Percentiles rank a stretch among this genome's conserved stretches.
Conservation (phyloP, 2,797 vertebrate species). For the Crenuchus spilurus region DNA sequence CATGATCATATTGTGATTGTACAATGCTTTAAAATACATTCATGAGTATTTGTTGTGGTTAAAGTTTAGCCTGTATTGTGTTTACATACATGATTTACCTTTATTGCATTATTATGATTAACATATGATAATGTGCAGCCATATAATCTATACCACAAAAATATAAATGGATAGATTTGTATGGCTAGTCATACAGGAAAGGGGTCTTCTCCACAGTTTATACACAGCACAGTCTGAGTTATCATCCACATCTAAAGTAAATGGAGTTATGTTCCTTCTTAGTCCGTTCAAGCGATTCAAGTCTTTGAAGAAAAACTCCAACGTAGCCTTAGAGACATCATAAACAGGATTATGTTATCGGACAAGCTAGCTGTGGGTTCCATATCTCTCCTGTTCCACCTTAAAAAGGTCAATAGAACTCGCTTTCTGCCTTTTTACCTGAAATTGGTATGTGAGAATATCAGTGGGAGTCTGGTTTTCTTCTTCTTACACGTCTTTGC, state of each 20-base stretch:
- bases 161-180: too few relatives aligned
- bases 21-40: too few relatives aligned
- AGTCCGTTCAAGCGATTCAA: neutral
- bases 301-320: neutral
- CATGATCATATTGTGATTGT: too few relatives aligned
- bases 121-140: neutral
- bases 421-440: constrained; percentile 42
- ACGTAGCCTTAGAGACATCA: constrained; percentile 53
- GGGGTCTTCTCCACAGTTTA: neutral
- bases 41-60: neutral
- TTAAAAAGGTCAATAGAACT: constrained; percentile 73
- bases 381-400: constrained; percentile 41
- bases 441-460: too few relatives aligned
- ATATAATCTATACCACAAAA: too few relatives aligned
- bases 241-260: neutral
- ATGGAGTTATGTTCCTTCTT: neutral
- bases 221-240: neutral
- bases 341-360: constrained; percentile 70
- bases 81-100: neutral
- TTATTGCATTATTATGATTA: neutral
- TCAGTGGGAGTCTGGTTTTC: too few relatives aligned
- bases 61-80: neutral
- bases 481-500: neutral
- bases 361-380: constrained; percentile 47
- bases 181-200: too few relatives aligned